phyloP scores from a whole-genome alignment of 2,888 invertebrate genomes.

The Aporophyla lueneburgensis region DNA sequence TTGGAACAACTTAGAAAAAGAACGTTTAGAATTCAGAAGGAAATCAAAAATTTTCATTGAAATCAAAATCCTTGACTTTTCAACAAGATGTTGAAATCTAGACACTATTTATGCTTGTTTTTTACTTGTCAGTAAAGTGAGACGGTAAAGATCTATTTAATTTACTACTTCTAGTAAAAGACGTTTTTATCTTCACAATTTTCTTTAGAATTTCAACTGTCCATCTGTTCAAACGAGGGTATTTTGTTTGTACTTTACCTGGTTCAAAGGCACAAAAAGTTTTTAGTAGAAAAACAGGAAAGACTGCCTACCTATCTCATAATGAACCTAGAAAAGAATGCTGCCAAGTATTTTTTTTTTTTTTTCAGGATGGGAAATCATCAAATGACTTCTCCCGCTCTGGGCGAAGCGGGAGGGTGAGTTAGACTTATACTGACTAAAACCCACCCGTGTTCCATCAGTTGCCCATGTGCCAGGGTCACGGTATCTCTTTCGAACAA shows the following conservation, averaged over 20 bases:
- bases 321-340: not conserved
- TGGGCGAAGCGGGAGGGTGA: too few species aligned
- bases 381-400: too few species aligned
- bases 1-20: too few species aligned
- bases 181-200: slow-evolving; percentile 19
- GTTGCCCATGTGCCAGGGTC: too few species aligned
- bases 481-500: too few species aligned
- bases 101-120: not conserved
- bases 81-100: not conserved
- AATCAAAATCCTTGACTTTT: too few species aligned
- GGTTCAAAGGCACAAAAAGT: slow-evolving; percentile 18
- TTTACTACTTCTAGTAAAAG: not conserved
- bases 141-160: not conserved
- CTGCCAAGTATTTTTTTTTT: not conserved
- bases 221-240: slow-evolving; percentile 12
- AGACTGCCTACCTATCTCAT: not conserved
- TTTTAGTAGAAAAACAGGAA: not conserved
- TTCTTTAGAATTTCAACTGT: slow-evolving; percentile 10
- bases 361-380: too few species aligned
- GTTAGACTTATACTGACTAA: too few species aligned
- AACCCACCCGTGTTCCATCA: too few species aligned
- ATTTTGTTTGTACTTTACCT: slow-evolving; percentile 15
- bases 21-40: too few species aligned
- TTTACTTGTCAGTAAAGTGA: not conserved
- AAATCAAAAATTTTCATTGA: too few species aligned